phyloP scores from a whole-genome alignment of 2,113 vertebrate species.

The Oreochromis tanganicae region DNA sequence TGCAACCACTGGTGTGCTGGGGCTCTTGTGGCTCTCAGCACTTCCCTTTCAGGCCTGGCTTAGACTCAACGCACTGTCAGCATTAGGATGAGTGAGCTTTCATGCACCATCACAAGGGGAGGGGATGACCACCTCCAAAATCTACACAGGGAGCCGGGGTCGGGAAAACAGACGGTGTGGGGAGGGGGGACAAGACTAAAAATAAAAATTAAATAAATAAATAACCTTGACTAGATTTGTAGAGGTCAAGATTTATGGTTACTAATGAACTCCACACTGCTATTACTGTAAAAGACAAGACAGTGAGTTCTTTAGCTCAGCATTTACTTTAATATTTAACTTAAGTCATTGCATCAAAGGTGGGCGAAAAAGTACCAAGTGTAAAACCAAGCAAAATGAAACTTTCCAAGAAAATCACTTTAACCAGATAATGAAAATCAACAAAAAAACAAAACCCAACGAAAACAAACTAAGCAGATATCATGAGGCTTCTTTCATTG shows the following conservation, averaged over 20 bases:
- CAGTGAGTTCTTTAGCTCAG: neutral
- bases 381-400: neutral
- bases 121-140: neutral
- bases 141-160: neutral
- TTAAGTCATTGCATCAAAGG: neutral
- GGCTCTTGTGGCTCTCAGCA: constrained; percentile 66
- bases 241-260: neutral
- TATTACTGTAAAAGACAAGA: neutral
- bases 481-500: neutral
- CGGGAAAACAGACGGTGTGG: neutral
- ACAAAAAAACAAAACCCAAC: neutral
- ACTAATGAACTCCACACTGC: neutral
- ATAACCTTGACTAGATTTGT: neutral
- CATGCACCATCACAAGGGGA: constrained; percentile 19
- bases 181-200: neutral
- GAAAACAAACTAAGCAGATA: neutral
- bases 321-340: neutral
- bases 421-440: neutral
- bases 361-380: neutral
- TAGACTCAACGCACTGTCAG: constrained; percentile 65
- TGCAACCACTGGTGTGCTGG: constrained; percentile 11
- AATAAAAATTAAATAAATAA: neutral
- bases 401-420: neutral
- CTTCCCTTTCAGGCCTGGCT: constrained; percentile 71
- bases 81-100: constrained; percentile 55